Evolutionary conservation across 2,888 invertebrate species (phyloP), one percentile per base, ranked within the genome.

Genomic region (Cosmia pyralina): DNA sequence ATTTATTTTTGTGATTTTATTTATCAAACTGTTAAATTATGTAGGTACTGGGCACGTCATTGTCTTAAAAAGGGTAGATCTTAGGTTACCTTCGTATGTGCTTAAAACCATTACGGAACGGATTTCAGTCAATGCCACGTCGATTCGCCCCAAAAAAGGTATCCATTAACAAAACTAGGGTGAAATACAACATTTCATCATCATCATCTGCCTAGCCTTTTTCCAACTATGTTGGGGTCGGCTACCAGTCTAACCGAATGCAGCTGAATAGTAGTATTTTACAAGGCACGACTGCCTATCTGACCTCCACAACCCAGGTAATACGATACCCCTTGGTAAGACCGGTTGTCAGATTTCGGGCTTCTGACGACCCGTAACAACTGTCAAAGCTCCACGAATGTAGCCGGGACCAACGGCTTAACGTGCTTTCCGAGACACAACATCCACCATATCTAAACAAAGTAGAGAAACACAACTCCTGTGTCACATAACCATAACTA

Each of bases 401-500:
- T 3, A 28, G 28, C 28, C 28, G 28, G 28, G 28, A 28, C 28
- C 28, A 28, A 28, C 28, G 28, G 3, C 28, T 28, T 28, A 28
- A 28, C 28, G 28, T 28, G 28, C 28, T 28, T 28, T 28, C 28
- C 28, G 28, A 28, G 28, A 28, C 28, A 53, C 19, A 4, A n/a
- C 17, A 28, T 57, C 2, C 6, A 38, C 2, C 38, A 38, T 38
- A 38, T 38, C 38, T 38, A 38, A 38, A 38, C 38, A 38, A 38
- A 38, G 38, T 38, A 38, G 38, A 38, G 38, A 5, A 38, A 5
- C 38, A 38, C 38, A 38, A 38, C 38, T 38, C 17, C 8, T 50
- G 60, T n/a, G 50, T 57, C 38, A 48, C 58, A 58, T 63, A 77
- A 52, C 38, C 46, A 55, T 44, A 41, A 58, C 66, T 77, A 53